A percentile compares a stretch with the other conserved stretches of the same genome.
phyloP scores from a whole-genome alignment of 2,888 invertebrate genomes.

The Lagria hirta region DNA sequence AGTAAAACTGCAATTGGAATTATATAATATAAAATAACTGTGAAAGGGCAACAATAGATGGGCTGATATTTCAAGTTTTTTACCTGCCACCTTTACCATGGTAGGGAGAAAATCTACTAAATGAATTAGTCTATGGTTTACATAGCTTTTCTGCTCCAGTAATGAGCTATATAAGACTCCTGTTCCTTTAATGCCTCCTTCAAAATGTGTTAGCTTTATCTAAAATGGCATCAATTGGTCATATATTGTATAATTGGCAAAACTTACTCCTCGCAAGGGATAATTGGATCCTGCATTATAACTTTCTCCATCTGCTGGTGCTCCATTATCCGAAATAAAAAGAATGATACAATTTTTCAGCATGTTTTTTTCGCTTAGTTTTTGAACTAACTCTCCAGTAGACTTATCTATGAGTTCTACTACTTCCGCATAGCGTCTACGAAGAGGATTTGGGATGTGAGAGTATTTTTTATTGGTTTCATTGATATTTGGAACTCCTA shows the following conservation, averaged over 20 bases:
- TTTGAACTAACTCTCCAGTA: slow-evolving; percentile 73
- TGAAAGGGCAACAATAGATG: too few relatives aligned
- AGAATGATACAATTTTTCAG: slow-evolving; percentile 80
- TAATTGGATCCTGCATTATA: slow-evolving; percentile 76
- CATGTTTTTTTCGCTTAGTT: slow-evolving; percentile 66
- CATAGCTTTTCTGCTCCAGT: slow-evolving; percentile 56
- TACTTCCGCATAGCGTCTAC: slow-evolving; percentile 80
- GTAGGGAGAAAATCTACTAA: slow-evolving; percentile 79
- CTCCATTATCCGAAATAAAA: slow-evolving; percentile 89
- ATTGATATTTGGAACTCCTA: slow-evolving; percentile 66
- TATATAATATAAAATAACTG: too few relatives aligned
- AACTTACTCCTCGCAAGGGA: slow-evolving; percentile 78
- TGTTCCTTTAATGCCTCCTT: slow-evolving; percentile 79
- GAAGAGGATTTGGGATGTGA: slow-evolving; percentile 64
- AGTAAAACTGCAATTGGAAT: too few relatives aligned
- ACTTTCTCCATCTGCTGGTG: slow-evolving; percentile 69
- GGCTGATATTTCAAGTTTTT: too few relatives aligned
- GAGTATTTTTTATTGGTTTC: slow-evolving; percentile 65
- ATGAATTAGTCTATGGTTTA: slow-evolving; percentile 70
- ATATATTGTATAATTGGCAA: too few relatives aligned
- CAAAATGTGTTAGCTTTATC: slow-evolving; percentile 80
- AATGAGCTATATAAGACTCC: slow-evolving; percentile 75
- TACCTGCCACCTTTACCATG: slow-evolving; percentile 49
- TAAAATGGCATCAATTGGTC: too few relatives aligned
- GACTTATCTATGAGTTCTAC: slow-evolving; percentile 82